Conservation (phyloP, 2,888 invertebrate species). For the Allygus modestus region DNA sequence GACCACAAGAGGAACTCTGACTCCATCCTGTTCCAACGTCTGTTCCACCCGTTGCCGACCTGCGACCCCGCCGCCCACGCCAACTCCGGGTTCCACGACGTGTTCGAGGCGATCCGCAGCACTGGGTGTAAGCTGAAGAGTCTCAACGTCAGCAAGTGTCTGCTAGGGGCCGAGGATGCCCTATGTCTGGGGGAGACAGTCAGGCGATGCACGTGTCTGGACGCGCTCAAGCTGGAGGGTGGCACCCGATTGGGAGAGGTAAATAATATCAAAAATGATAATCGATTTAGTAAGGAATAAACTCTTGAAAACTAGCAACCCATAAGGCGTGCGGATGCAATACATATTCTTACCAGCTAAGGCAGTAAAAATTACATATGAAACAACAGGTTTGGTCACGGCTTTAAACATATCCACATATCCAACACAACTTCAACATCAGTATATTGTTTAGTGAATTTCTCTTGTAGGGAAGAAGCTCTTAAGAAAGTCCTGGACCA, state of each 20-base stretch:
- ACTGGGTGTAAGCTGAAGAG: constrained; percentile 77
- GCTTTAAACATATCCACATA: no score
- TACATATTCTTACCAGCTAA: no score
- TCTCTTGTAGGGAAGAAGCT: no score
- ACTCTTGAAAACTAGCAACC: no score
- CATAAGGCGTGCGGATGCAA: no score
- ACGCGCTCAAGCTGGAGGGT: constrained; percentile 78
- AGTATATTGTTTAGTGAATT: no score
- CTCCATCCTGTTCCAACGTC: constrained; percentile 77
- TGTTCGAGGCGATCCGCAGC: constrained; percentile 75
- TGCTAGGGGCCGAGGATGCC: constrained; percentile 77
- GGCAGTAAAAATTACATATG: no score
- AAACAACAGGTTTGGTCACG: no score
- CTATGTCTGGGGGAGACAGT: constrained; percentile 78
- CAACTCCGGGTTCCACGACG: constrained; percentile 73
- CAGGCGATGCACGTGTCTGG: constrained; percentile 76
- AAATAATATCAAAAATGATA: no score
- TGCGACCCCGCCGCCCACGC: constrained; percentile 71
- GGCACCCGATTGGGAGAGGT: constrained; percentile 77
- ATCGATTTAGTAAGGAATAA: no score
- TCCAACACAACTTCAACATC: no score
- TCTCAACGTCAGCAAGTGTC: constrained; percentile 78
- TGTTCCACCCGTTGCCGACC: constrained; percentile 77
- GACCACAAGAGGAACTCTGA: constrained; percentile 77
- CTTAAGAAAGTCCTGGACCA: no score